Base-by-base conservation (phyloP, 1,140 invertebrate genomes). In the Homalodisca vitripennis region DNA sequence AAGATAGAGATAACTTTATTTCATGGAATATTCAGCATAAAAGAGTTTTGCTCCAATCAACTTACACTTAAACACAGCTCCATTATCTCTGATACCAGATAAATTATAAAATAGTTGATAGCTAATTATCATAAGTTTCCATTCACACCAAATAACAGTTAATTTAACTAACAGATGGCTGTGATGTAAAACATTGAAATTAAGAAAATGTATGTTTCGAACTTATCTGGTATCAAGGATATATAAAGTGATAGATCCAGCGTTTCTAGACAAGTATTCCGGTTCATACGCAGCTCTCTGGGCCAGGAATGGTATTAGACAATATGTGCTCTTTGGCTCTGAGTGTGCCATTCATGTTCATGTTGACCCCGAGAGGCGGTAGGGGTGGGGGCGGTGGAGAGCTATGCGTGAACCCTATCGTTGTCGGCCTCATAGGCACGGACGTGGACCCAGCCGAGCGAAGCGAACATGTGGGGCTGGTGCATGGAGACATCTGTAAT, bases 261-360 rank as follows among this genome's bases (percentile, higher is more conserved):
- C 22, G 48, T 6, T 3, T 6, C 63, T 47, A 47, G 27, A 24
- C 13, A 14, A 27, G 41, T 3, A 34, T 31, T 29, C 22, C 32
- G 24, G n/a, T 27, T 73, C 73, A 73, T 71, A 90, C 88, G 80
- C 88, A 90, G 82, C 88, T 89, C 79, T 90, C 88, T 55, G 88
- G 88, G 69, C 88, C 88, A 46, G 88, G 88, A 81, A 90, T 87
- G 34, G 87, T 86, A 75, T 89, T 88, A 57, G 88, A 87, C 71
- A 90, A 87, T 72, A 89, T 89, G 78, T 83, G 82, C 75, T 84
- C 82, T 73, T 83, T 81, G 46, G 64, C 68, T 22, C 68, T 67
- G 3, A 71, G 63, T 32, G 48, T 67, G 30, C 70, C 69, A 55
- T 71, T 74, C 22, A 81, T 74, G 77, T 79, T 72, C 79, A 81